Evolutionary conservation across 2,113 vertebrate species (phyloP), one percentile per base, ranked within the genome.

Genomic region (Hemibagrus wyckioides): DNA sequence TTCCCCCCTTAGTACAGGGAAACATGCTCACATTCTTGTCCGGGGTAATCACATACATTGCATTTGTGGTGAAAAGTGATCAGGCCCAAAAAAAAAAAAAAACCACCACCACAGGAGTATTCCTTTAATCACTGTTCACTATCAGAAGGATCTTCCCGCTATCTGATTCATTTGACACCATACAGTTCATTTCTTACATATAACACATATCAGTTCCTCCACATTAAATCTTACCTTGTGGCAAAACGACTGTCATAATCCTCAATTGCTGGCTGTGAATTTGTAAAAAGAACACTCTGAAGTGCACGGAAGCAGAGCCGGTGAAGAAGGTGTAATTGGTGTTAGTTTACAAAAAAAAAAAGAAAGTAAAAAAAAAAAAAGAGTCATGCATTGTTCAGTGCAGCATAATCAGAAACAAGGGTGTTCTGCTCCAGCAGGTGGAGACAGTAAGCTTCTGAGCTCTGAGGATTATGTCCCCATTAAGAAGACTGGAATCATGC

Each of bases 181-280:
- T 30, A 52, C 75, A 33, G 88, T 82, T 88, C 57, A 80, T 65
- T 81, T 61, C 69, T 76, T 39, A 73, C 41, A 82, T 57, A 82
- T 63, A 73, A 86, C 61, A 90, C 21, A 85, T 44, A 57, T 77
- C 23, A 36, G 50, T 63, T 82, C 15, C 57, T 54, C 50, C 88
- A 76, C 89, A 87, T 88, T 92, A 57, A 80, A 82, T 90, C 97
- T 96, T 97, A 99, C 98, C 98, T 99, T 96, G 96, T 97, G 93
- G 97, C 95, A 0, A 98, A 96, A 92, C 96, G 95, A 0, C 95
- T 93, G 76, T 98, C 98, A 23, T 99, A 99, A 93, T 98, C 97
- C 80, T 99, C 98, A 57, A 98, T 95, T 28, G 97, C 97, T 95
- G 98, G 95, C 41, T 88, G 94, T 14, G 23, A 87, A 87, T 80